These are phyloP conservation scores for Sarcophaga bullata DNA, from an alignment of 1,140 invertebrate species.

Conservation along the genomic window DNA sequence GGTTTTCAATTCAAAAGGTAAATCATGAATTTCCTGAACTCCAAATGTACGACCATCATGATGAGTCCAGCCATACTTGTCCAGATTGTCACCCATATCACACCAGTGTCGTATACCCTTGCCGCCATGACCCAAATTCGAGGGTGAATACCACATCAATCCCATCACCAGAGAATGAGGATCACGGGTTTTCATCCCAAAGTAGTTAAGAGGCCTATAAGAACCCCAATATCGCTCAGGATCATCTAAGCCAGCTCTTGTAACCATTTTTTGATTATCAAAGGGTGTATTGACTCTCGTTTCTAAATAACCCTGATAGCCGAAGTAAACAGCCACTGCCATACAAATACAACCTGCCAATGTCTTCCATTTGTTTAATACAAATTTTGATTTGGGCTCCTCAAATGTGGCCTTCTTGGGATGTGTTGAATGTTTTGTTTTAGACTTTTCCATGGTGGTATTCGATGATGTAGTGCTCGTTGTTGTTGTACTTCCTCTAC, in stretches of 20 bases:
- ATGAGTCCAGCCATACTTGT: conserved; percentile 85
- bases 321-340: conserved; percentile 76
- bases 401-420: conserved; percentile 47
- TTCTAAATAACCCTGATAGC: conserved; percentile 84
- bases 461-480: conserved; percentile 26
- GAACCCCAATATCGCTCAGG: conserved; percentile 92
- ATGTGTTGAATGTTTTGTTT: conserved; percentile 28
- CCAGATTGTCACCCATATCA: conserved; percentile 86
- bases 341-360: conserved; percentile 64
- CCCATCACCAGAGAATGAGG: conserved; percentile 89
- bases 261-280: conserved; percentile 72
- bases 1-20: conserved; percentile 80
- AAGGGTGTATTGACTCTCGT: conserved; percentile 89
- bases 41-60: conserved; percentile 95
- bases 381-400: conserved; percentile 51
- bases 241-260: conserved; percentile 74
- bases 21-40: conserved; percentile 88
- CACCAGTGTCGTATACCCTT: conserved; percentile 91
- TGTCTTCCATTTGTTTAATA: conserved; percentile 61
- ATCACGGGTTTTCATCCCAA: conserved; percentile 90
- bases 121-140: conserved; percentile 72
- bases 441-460: background rate
- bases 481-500: conserved; percentile 15
- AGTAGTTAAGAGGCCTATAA: conserved; percentile 88
- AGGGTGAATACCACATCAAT: conserved; percentile 95